phyloP scores from a whole-genome alignment of 53 echinoderm and acorn worm species.

The Echinarachnius parma region DNA sequence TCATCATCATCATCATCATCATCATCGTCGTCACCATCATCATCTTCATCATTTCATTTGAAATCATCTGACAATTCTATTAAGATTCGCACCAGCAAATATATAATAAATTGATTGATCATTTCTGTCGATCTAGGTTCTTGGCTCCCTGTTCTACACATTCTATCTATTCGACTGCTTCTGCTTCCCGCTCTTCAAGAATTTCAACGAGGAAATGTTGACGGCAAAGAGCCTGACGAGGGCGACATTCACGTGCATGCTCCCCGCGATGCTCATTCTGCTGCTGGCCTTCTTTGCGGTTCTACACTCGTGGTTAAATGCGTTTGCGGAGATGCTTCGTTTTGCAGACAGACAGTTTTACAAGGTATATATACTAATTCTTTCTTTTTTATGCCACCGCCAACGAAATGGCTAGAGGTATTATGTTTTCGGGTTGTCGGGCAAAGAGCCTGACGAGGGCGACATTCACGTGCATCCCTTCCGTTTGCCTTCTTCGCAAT shows the following conservation, averaged over 20 bases:
- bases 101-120: too few relatives aligned
- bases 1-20: constrained; percentile 1
- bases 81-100: too few relatives aligned
- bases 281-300: constrained; percentile 83
- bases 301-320: constrained; percentile 93
- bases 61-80: too few relatives aligned
- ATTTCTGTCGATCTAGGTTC: constrained; percentile 42
- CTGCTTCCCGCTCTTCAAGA: constrained; percentile 75
- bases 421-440: too few relatives aligned
- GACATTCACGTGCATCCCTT: constrained; percentile 72
- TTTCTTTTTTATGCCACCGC: too few relatives aligned
- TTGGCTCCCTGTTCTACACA: constrained; percentile 78
- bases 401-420: too few relatives aligned
- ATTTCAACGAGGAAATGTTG: constrained; percentile 75
- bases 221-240: constrained; percentile 65
- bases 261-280: constrained; percentile 77
- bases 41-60: not conserved
- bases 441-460: constrained; percentile 61
- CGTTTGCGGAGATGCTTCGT: constrained; percentile 91
- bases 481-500: constrained; percentile 81
- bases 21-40: not conserved
- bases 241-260: constrained; percentile 72
- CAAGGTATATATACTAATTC: too few relatives aligned
- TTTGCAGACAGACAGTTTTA: constrained; percentile 97
- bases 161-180: constrained; percentile 83